Conservation (phyloP, 2,888 invertebrate species). For the Drosophila leonis region DNA sequence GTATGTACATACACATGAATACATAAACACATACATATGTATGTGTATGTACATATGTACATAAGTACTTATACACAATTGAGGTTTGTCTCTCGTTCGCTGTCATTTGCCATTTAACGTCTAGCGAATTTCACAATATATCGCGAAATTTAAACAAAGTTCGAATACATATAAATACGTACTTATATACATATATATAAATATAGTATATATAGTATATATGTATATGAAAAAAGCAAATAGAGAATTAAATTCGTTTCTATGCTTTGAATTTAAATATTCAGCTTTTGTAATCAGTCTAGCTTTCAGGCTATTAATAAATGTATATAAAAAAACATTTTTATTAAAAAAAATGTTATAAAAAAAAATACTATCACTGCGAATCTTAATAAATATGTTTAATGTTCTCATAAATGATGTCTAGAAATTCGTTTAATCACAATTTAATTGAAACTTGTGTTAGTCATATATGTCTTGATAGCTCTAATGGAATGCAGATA, state of each 20-base stretch:
- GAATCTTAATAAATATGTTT: not conserved
- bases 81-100: constrained; percentile 51
- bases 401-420: not conserved
- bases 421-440: not conserved
- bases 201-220: not conserved
- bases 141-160: constrained; percentile 54
- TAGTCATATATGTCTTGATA: not conserved
- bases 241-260: constrained; percentile 6
- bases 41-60: not conserved
- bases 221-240: not conserved
- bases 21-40: constrained; percentile 1
- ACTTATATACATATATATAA: not conserved
- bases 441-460: constrained; percentile 2
- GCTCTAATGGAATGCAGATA: not conserved
- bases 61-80: constrained; percentile 28
- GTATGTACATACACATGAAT: constrained; percentile 18
- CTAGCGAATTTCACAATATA: constrained; percentile 59
- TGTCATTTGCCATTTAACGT: constrained; percentile 37
- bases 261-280: constrained; percentile 2
- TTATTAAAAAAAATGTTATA: too few species aligned
- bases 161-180: constrained; percentile 3
- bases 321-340: not conserved
- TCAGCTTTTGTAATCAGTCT: constrained; percentile 1
- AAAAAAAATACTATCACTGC: not conserved
- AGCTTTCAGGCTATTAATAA: not conserved